Conservation (phyloP, 2,888 invertebrate species). For the Oscheius sp. region DNA sequence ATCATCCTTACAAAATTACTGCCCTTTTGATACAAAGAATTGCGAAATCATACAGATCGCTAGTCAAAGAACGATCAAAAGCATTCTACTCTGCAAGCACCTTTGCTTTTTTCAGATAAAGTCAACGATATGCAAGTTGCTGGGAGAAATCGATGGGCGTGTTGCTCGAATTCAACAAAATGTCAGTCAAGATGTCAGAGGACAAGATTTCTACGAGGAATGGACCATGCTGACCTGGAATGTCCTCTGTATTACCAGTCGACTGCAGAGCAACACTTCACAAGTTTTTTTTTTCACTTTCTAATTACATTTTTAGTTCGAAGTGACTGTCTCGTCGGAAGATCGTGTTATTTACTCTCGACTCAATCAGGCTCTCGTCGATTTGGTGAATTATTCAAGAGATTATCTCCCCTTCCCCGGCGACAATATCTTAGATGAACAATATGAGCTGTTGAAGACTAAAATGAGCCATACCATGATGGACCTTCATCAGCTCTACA, state of each 20-base stretch:
- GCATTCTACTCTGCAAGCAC: too few species aligned
- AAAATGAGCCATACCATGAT: slow-evolving; percentile 56
- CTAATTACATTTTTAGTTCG: slow-evolving; percentile 9
- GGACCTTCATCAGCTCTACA: slow-evolving; percentile 53
- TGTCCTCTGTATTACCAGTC: slow-evolving; percentile 65
- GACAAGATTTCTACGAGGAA: slow-evolving; percentile 65
- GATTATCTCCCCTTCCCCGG: slow-evolving; percentile 48
- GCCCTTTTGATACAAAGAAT: too few species aligned
- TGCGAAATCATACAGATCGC: too few species aligned
- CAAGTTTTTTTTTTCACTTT: slow-evolving; percentile 20
- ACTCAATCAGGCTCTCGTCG: slow-evolving; percentile 65
- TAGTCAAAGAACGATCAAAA: too few species aligned
- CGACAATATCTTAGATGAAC: slow-evolving; percentile 36
- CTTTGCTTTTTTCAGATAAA: slow-evolving; percentile 63
- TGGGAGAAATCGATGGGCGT: slow-evolving; percentile 66
- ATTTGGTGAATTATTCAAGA: slow-evolving; percentile 65
- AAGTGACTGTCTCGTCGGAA: slow-evolving; percentile 43
- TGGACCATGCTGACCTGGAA: slow-evolving; percentile 70
- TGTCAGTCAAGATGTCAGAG: slow-evolving; percentile 27
- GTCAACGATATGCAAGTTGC: slow-evolving; percentile 63
- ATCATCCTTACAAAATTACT: too few species aligned
- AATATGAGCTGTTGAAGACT: slow-evolving; percentile 48
- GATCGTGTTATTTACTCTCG: slow-evolving; percentile 63
- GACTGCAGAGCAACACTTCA: slow-evolving; percentile 58
- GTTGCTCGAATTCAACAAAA: slow-evolving; percentile 58